Base-by-base conservation (phyloP, 2,113 vertebrate genomes). In the Corythornis cristatus region DNA sequence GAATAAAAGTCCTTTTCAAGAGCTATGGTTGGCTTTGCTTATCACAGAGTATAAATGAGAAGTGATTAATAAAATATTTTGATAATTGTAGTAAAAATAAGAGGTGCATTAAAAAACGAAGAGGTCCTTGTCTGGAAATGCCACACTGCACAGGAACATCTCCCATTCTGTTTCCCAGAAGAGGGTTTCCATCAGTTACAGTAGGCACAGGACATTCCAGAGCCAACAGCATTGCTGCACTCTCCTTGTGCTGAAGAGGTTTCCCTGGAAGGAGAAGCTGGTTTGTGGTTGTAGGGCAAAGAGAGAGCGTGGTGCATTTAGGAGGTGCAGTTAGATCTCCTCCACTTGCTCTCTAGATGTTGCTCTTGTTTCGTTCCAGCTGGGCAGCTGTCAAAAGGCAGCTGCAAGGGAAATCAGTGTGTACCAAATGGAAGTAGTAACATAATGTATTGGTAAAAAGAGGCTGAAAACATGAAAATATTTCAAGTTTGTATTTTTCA, bases 51-150 rank as follows among this genome's bases (percentile, higher is more conserved):
- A 66, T 78, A 93, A 94, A 73, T 68, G 71, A 93, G 86, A 92
- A 92, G 66, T 20, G 61, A 96, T 95, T 93, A 92, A 42, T 54
- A 78, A 87, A 93, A 84, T 93, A 95, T 71, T 40, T 73, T 94
- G 88, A 81, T 72, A 93, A 93, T 96, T 97, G 91, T 95, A 96
- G 97, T 97, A 92, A 97, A 68, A 95, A 72, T 95, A 97, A 97
- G 90, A 89, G 92, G 87, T 92, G 70, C 89, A 94, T 96, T 97
- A 95, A 97, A 97, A 96, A 96, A 96, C 90, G 92, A 97, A 92
- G 74, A 96, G 95, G 89, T 93, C 92, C 58, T 90, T 96, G 93
- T 97, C 96, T 97, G 96, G 93, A 97, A 97, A 95, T 83, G 56
- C 76, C 79, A 57, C 57, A 40, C 83, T 89, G 65, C 93, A 77